Conservation (phyloP, 2,113 vertebrate genomes). For the Nematolebias whitei region DNA sequence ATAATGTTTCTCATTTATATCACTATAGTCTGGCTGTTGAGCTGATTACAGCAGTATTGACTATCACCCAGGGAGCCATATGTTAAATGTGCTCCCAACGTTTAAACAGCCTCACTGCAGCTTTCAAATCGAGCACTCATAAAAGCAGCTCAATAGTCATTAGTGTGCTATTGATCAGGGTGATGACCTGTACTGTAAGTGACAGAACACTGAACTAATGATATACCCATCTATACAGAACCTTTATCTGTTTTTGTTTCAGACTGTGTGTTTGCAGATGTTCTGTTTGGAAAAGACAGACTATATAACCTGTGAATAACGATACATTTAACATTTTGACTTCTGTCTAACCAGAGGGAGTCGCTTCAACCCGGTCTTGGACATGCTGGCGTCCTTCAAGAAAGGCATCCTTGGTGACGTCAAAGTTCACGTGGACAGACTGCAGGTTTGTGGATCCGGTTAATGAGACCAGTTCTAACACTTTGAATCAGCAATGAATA, state of each 20-base stretch:
- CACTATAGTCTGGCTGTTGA: conserved; percentile 51
- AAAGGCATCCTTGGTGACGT: conserved; percentile 93
- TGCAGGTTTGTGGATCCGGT: conserved; percentile 84
- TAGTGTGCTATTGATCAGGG: conserved; percentile 52
- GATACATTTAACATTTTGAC: not conserved
- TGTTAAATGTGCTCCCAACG: conserved; percentile 50
- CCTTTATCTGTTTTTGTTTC: conserved; percentile 5
- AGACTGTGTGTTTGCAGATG: not conserved
- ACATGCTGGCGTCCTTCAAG: conserved; percentile 96
- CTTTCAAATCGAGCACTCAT: conserved; percentile 32
- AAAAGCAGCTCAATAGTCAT: conserved; percentile 53
- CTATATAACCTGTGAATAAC: not conserved
- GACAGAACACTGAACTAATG: conserved; percentile 8
- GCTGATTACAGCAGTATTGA: conserved; percentile 57
- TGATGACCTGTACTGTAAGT: conserved; percentile 34
- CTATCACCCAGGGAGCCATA: conserved; percentile 43
- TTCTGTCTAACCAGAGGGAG: conserved; percentile 85
- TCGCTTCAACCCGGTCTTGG: conserved; percentile 93
- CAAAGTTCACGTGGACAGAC: conserved; percentile 95
- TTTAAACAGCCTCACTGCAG: conserved; percentile 32
- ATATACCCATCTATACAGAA: not conserved
- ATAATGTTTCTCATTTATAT: conserved; percentile 70
- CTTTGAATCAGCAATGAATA: too few species aligned
- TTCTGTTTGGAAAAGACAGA: not conserved
- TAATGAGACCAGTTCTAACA: not conserved